Conservation (phyloP, 1,140 invertebrate species). For the Pseudomyrmex dendroicus region DNA sequence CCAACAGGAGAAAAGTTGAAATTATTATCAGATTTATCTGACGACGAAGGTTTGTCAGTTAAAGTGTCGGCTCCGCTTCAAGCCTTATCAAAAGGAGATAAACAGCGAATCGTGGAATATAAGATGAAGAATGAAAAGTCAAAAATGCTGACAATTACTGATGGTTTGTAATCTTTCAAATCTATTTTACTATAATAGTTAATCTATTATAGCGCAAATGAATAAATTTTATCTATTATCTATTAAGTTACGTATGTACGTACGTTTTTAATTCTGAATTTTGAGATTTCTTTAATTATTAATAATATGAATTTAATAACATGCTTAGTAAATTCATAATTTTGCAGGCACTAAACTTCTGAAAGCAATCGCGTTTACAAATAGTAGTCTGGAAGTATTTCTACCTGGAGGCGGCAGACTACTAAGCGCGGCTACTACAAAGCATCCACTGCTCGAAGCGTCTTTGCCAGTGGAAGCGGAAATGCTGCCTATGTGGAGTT, state of each 20-base stretch:
- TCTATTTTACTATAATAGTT: too few relatives aligned
- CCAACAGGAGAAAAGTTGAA: constrained; percentile 95
- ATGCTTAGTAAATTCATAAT: background rate
- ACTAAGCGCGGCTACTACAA: constrained; percentile 90
- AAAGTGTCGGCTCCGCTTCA: constrained; percentile 86
- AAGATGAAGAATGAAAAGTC: constrained; percentile 87
- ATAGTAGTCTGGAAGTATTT: constrained; percentile 90
- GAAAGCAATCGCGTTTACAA: constrained; percentile 90
- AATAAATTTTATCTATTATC: background rate
- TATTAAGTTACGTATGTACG: too few relatives aligned
- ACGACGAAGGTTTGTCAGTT: constrained; percentile 90
- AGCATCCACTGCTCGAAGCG: constrained; percentile 94
- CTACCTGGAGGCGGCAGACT: constrained; percentile 90
- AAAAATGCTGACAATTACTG: constrained; percentile 86
- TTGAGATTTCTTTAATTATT: background rate
- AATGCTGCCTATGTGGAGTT: constrained; percentile 95
- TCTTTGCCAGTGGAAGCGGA: constrained; percentile 96
- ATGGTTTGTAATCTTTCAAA: constrained; percentile 79
- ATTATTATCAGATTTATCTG: constrained; percentile 90
- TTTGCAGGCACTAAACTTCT: constrained; percentile 87
- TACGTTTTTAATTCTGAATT: too few relatives aligned
- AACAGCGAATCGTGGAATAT: constrained; percentile 80
- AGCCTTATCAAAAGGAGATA: constrained; percentile 81
- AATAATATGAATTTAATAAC: constrained; percentile 6
- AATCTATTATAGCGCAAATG: too few relatives aligned